Evolutionary conservation across 2,797 vertebrate species (phyloP), one percentile per base, ranked within the genome.

Genomic region (Tiaroga cobitis): DNA sequence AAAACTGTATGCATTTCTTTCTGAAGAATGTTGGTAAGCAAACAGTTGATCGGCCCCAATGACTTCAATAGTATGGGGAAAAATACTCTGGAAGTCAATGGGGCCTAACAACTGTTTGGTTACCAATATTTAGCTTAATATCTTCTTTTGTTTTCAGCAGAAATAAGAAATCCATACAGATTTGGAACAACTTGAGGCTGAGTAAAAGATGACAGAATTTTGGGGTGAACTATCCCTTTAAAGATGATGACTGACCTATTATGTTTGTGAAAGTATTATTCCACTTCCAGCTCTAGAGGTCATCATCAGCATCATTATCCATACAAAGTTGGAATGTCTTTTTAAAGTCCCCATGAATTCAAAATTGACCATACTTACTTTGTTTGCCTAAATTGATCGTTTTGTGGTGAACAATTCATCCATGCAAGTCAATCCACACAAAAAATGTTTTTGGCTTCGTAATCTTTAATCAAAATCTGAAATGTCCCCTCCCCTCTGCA

Each of bases 241-340:
- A 59, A 37, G 29, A 54, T 54, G 10, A 54, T 54, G 49, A 76
- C 13, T 37, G 24, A 39, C 15, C 16, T 18, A 1, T 41, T 77
- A n/a, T 39, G 13, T 6, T 15, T 18, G 8, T n/a, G 54, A 61
- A 73, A 34, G 67, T n/a, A 63, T 19, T 29, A 19, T 70, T 63
- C 29, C 0, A 49, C 29, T 41, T 39, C 73, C 9, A 83, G 84
- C 69, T 90, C 65, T 83, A 82, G 68, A 89, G 13, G 75, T 80
- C 74, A 86, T 88, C 5, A 56, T 83, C 32, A 43, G 67, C 16
- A 75, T n/a, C 54, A 56, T 56, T 32, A 63, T 46, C 13, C 3
- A 4, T 67, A 67, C 6, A 67, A 34, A 67, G 26, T 7, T 63
- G 8, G 18, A 68, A 16, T 19, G 11, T 54, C 29, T 54, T 54